Evolutionary conservation across 2,888 invertebrate species (phyloP), one percentile per base, ranked within the genome.

Genomic region (Agapostemon virescens): DNA sequence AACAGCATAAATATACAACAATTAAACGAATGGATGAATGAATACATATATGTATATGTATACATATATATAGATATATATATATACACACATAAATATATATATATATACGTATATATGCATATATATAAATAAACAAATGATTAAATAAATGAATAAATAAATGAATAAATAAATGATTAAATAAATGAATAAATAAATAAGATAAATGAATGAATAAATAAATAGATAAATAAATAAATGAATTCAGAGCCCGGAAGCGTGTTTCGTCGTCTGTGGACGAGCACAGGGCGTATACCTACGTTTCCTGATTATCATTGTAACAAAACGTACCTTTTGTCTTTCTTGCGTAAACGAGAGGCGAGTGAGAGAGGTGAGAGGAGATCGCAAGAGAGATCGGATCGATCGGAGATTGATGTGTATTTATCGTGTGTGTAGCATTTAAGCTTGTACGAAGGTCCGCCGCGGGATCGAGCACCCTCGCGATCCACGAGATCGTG

Each of bases 311-410:
- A 61, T 71, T 77, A 77, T 74, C 73, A 77, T 71, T 76, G 74
- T 71, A 81, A 80, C 76, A 75, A 61, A 81, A 77, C 55, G 85
- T 83, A 85, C 85, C 85, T 85, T 79, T 74, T 72, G 85, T 81
- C 83, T 79, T 82, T 85, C 80, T 82, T 82, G 71, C 75, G 74
- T 71, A 72, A 72, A 77, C 40, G 61, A 73, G 61, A 33, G 61
- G 55, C 23, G 61, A 63, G 70, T 58, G 23, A 61, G 69, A 33
- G 26, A 58, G 42, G 40, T 11, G 64, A 49, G 33, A 38, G 20
- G 30, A 33, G 42, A 71, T n/a, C 58, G 77, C 55, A 55, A 55
- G 26, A 30, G 26, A 55, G 26, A 61, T 49, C 63, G 49, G 17
- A 71, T 71, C 68, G 69, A 66, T 82, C 70, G 82, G 64, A 73